Percentiles rank a stretch among this genome's conserved stretches.
These are phyloP conservation scores for Orthosia gracilis DNA, from an alignment of 2,888 invertebrate species.

Conservation along the genomic window DNA sequence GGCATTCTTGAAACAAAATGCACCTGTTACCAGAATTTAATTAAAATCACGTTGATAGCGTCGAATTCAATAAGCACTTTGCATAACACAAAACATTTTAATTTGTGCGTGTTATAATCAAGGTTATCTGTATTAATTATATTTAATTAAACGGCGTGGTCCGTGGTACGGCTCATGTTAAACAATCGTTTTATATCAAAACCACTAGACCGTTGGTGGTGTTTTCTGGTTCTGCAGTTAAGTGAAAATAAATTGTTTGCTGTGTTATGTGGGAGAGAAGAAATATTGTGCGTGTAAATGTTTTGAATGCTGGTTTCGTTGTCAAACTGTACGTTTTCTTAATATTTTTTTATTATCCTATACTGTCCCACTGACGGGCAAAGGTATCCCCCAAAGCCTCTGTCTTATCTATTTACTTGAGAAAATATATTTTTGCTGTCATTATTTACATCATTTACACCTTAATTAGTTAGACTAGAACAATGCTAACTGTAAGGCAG, in stretches of 20 bases:
- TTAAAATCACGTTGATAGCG: slow-evolving; percentile 53
- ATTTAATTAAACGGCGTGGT: neutral
- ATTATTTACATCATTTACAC: neutral
- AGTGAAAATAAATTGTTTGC: slow-evolving; percentile 13
- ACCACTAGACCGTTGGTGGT: slow-evolving; percentile 54
- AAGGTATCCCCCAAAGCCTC: too few species aligned
- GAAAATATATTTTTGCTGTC: neutral
- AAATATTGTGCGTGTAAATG: neutral
- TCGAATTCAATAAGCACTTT: slow-evolving; percentile 61
- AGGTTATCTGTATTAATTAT: slow-evolving; percentile 66
- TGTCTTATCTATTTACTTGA: neutral
- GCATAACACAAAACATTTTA: slow-evolving; percentile 63
- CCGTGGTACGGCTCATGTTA: slow-evolving; percentile 41
- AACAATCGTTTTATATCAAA: slow-evolving; percentile 57
- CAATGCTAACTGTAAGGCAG: neutral
- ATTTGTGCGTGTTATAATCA: slow-evolving; percentile 64
- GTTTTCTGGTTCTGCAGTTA: slow-evolving; percentile 26
- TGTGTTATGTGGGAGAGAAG: neutral
- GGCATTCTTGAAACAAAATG: slow-evolving; percentile 36
- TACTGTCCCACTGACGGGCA: too few species aligned
- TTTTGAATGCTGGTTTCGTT: neutral
- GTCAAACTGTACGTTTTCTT: too few species aligned
- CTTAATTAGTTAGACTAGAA: neutral
- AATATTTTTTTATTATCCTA: too few species aligned
- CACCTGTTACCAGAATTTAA: slow-evolving; percentile 54